phyloP scores from a whole-genome alignment of 2,888 invertebrate genomes.

The Eumerus sabulonum region DNA sequence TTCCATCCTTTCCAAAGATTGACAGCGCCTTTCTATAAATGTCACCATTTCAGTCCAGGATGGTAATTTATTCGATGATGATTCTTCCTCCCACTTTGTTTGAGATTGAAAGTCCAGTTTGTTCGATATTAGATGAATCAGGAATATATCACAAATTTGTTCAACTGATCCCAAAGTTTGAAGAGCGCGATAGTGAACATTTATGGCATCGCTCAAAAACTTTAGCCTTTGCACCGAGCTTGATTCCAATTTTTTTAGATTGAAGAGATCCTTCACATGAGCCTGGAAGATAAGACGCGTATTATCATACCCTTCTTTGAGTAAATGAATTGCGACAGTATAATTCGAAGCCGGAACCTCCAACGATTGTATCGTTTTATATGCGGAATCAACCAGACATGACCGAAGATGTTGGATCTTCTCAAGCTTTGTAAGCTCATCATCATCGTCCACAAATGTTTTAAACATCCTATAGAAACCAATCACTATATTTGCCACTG shows the following conservation, averaged over 20 bases:
- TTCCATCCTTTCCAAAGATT: constrained; percentile 8
- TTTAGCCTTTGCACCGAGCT: background rate
- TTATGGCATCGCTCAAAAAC: background rate
- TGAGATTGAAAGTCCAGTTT: background rate
- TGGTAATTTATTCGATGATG: background rate
- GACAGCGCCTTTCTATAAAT: constrained; percentile 16
- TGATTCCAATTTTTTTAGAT: constrained; percentile 2
- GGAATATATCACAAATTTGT: constrained; percentile 3
- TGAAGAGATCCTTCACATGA: constrained; percentile 22
- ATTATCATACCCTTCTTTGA: too few species aligned
- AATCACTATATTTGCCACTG: constrained; percentile 29
- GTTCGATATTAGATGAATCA: constrained; percentile 1
- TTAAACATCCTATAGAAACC: constrained; percentile 28
- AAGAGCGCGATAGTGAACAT: background rate
- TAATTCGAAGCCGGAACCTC: constrained; percentile 21
- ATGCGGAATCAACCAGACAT: constrained; percentile 13
- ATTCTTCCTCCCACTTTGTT: too few species aligned
- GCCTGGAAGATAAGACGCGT: constrained; percentile 29
- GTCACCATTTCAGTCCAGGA: constrained; percentile 11
- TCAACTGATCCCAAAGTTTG: background rate
- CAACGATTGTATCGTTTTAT: constrained; percentile 13
- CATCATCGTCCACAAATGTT: constrained; percentile 19
- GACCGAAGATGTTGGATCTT: constrained; percentile 36
- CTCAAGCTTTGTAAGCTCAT: constrained; percentile 11
- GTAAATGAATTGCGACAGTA: background rate